phyloP scores from a whole-genome alignment of 2,888 invertebrate species.

The Kryphioiulus occultus region DNA sequence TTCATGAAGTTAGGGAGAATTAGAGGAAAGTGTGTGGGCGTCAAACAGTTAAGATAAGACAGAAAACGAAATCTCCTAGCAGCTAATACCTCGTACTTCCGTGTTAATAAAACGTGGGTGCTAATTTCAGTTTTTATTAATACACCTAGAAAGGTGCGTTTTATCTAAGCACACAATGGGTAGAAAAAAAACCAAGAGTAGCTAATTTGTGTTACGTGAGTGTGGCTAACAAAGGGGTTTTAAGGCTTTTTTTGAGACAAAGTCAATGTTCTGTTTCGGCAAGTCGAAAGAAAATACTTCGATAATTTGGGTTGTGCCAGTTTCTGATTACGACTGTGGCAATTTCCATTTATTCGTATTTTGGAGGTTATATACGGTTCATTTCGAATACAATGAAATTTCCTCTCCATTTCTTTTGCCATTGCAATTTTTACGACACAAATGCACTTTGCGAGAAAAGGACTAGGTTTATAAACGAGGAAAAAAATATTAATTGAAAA shows the following conservation, averaged over 20 bases:
- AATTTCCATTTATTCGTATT: slow-evolving; percentile 14
- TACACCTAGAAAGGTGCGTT: not conserved
- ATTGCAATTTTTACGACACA: not conserved
- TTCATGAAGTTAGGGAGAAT: not conserved
- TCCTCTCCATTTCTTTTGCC: slow-evolving; percentile 31
- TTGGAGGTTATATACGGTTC: slow-evolving; percentile 28
- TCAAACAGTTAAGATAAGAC: not conserved
- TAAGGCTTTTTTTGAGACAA: not conserved
- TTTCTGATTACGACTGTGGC: slow-evolving; percentile 29
- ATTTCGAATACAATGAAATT: slow-evolving; percentile 16
- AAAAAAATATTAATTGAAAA: not conserved
- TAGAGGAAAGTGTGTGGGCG: slow-evolving; percentile 16
- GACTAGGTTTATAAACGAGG: not conserved
- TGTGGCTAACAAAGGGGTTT: not conserved
- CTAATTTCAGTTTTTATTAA: not conserved
- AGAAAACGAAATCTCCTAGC: not conserved
- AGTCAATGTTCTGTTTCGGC: slow-evolving; percentile 31
- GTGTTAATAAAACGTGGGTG: slow-evolving; percentile 18
- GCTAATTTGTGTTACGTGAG: slow-evolving; percentile 30
- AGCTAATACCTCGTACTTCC: not conserved
- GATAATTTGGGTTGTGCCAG: slow-evolving; percentile 35
- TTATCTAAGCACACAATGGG: not conserved
- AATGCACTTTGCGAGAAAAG: not conserved
- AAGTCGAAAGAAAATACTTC: slow-evolving; percentile 35
- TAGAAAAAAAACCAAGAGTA: not conserved